Base-by-base conservation (phyloP, 2,888 invertebrate species). In the Alsophila aescularia region DNA sequence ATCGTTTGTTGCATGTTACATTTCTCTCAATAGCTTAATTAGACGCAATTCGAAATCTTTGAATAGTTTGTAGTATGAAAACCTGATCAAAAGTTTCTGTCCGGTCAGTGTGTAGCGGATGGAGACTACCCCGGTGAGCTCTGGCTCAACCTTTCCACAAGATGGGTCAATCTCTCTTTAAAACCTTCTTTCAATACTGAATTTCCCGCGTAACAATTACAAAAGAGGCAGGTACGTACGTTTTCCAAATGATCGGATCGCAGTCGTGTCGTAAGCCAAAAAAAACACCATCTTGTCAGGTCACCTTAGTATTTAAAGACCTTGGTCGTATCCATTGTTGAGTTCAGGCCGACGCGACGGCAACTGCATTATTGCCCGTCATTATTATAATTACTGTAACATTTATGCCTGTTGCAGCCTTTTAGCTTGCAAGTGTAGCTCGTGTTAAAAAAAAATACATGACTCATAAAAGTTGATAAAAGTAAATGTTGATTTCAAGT, bases 231-330 rank as follows among this genome's bases (percentile, higher is more conserved):
- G 7, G 24, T 29, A 8, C n/a, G 9, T 29, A n/a, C 29, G n/a
- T 39, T 8, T 9, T 6, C 35, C 35, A 37, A 37, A 4, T 2
- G 2, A 10, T 43, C 13, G 32, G 13, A 21, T 34, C 43, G 42
- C 18, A 42, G 5, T 45, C 45, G 45, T 40, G 14, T 37, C 44
- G 43, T 18, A n/a, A 2, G 16, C 16, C 13, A 27, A 10, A 29
- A 40, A 8, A 15, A 10, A 18, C 29, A 14, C 18, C 12, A 40
- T 24, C 6, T 49, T 12, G 21, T 39, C 47, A 47, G 58, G 58
- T 62, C 62, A 64, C 64, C 64, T 65, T 49, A 49, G 42, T 41
- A 35, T 43, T 29, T 41, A 16, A 10, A 52, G 39, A 40, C 58
- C 56, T 60, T 64, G 47, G 42, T 45, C 31, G 14, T 45, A 37